Percentiles rank a stretch among this genome's conserved stretches.
Conservation (phyloP, 2,113 vertebrate species). For the Oryzias celebensis region DNA sequence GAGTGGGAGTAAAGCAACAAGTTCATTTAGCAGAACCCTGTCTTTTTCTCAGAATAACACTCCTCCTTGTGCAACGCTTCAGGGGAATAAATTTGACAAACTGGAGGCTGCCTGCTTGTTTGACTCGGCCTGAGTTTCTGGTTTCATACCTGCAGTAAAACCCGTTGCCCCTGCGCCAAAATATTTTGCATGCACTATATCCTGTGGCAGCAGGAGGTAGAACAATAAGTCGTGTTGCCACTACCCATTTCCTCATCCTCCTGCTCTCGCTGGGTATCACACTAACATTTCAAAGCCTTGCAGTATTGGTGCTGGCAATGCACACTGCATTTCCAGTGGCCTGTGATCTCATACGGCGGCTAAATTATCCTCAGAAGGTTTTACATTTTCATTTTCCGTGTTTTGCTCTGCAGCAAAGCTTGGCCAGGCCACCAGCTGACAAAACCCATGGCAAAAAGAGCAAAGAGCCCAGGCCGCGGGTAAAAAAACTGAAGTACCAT, state of each 20-base stretch:
- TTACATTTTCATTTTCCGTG: constrained; percentile 30
- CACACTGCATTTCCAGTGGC: constrained; percentile 31
- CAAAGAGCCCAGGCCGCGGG: constrained; percentile 93
- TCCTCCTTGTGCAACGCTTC: constrained; percentile 29
- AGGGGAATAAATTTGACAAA: constrained; percentile 40
- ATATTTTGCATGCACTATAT: constrained; percentile 57
- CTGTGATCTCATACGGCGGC: constrained; percentile 37
- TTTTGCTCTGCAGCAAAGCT: constrained; percentile 83
- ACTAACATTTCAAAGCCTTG: constrained; percentile 79
- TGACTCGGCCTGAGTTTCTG: constrained; percentile 49
- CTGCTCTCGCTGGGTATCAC: constrained; percentile 52
- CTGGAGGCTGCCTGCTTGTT: constrained; percentile 43
- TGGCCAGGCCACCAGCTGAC: constrained; percentile 85
- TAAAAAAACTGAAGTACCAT: constrained; percentile 97
- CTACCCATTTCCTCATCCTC: constrained; percentile 72
- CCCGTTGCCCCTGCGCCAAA: constrained; percentile 48
- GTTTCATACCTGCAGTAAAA: constrained; percentile 45
- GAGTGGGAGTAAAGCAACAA: constrained; percentile 40
- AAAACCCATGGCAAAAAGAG: constrained; percentile 93
- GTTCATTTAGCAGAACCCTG: constrained; percentile 57
- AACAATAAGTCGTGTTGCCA: constrained; percentile 71
- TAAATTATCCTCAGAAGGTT: constrained; percentile 41
- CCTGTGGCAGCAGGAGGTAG: constrained; percentile 63
- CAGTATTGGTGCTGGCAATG: constrained; percentile 66
- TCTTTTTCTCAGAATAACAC: constrained; percentile 47